A percentile compares a stretch with the other conserved stretches of the same genome.
These are phyloP conservation scores for Erpobdella octoculata DNA, from an alignment of 2,888 invertebrate species.

Conservation along the genomic window DNA sequence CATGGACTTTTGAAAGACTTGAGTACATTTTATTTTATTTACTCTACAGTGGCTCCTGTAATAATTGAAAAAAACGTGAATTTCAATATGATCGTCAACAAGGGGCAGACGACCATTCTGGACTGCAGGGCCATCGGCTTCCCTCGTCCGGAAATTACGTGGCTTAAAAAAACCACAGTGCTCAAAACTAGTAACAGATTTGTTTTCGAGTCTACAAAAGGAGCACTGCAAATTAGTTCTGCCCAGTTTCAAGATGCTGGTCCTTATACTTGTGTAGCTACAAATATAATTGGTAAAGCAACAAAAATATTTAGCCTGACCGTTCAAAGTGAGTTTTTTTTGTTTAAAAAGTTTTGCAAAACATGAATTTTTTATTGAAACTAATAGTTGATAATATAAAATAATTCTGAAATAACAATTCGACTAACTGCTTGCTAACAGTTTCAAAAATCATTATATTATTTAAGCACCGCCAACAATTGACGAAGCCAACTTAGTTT, in stretches of 20 bases:
- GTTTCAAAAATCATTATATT: neutral
- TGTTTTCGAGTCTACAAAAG: too few species aligned
- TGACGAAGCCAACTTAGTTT: conserved; percentile 46
- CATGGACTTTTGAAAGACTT: too few species aligned
- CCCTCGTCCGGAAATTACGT: neutral
- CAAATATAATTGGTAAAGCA: conserved; percentile 54
- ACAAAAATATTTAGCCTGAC: conserved; percentile 43
- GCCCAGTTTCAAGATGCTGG: conserved; percentile 42
- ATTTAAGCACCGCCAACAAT: conserved; percentile 49
- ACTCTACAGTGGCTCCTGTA: neutral
- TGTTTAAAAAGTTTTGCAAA: too few species aligned
- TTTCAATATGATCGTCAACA: neutral
- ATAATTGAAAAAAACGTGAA: neutral
- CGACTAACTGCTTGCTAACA: neutral
- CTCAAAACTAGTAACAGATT: too few species aligned
- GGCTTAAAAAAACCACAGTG: neutral
- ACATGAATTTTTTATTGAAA: too few species aligned
- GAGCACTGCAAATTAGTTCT: too few species aligned
- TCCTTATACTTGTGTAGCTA: conserved; percentile 53
- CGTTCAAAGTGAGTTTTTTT: conserved; percentile 44
- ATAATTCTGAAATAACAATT: neutral
- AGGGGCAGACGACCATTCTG: neutral
- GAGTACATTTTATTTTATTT: too few species aligned
- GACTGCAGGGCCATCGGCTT: neutral
- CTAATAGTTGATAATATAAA: neutral